These are phyloP conservation scores for Synanthedon tipuliformis DNA, from an alignment of 2,888 invertebrate species.

Conservation along the genomic window DNA sequence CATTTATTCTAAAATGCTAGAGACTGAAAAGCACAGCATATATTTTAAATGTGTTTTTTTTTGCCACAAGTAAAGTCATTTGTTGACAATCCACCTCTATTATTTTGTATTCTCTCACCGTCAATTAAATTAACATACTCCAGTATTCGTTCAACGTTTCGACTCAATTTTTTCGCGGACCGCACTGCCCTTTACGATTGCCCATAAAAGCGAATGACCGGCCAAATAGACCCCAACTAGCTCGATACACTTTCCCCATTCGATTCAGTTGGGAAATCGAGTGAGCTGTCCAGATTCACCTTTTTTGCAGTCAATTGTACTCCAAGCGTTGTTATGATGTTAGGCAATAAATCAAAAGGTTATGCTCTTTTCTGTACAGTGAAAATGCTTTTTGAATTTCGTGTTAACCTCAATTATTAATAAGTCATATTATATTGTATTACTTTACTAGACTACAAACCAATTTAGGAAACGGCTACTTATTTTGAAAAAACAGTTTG, in stretches of 20 bases:
- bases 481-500: too few relatives aligned
- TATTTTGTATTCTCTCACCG: background rate
- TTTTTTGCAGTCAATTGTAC: slow-evolving; percentile 13
- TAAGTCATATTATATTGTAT: too few relatives aligned
- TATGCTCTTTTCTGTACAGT: too few relatives aligned
- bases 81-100: too few relatives aligned
- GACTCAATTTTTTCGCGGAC: slow-evolving; percentile 29
- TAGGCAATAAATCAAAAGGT: slow-evolving; percentile 10
- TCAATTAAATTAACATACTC: slow-evolving; percentile 46
- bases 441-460: too few relatives aligned
- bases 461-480: too few relatives aligned
- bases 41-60: too few relatives aligned
- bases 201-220: slow-evolving; percentile 45
- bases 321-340: slow-evolving; percentile 10
- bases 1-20: too few relatives aligned
- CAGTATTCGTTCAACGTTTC: slow-evolving; percentile 23
- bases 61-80: too few relatives aligned
- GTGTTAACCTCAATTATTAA: too few relatives aligned
- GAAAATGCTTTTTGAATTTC: too few relatives aligned
- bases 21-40: too few relatives aligned
- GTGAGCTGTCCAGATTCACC: slow-evolving; percentile 12
- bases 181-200: slow-evolving; percentile 39
- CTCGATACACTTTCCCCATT: slow-evolving; percentile 14
- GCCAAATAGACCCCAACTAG: slow-evolving; percentile 31
- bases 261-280: slow-evolving; percentile 21